Base-by-base conservation (phyloP, 2,113 vertebrate genomes). In the Dinomys branickii region DNA sequence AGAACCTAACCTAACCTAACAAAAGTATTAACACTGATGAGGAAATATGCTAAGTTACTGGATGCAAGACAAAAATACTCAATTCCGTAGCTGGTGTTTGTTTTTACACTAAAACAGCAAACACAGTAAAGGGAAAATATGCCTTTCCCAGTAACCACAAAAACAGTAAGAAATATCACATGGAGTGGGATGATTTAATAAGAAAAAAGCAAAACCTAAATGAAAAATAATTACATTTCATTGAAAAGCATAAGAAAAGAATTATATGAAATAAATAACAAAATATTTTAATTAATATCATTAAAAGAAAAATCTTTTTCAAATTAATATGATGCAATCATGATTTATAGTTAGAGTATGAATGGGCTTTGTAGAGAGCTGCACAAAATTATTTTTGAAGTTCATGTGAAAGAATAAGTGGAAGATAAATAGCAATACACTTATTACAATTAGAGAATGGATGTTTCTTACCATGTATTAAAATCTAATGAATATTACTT, bases 381-480 rank as follows among this genome's bases (percentile, higher is more conserved):
- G 5, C 87, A 54, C n/a, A 84, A 83, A 73, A 80, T 88, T 92
- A 80, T 59, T 52, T 52, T 80, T 89, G 59, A 90, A 87, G 20
- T 69, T 77, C 28, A 17, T 6, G 3, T 54, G 20, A 50, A 54
- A 87, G 35, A 38, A 3, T 87, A 71, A 54, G 75, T 87, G 38
- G 16, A 77, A 30, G 8, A 67, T 26, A 75, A 65, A 52, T 58
- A 0, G 1, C 41, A 78, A n/a, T n/a, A 6, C 33, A 71, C 6
- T 30, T 77, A 80, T 1, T 83, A 78, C 78, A 41, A 12, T 81
- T 5, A 13, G 26, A 47, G 0, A 28, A 1, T 67, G 1, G 12
- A 20, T 12, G 30, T 67, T 67, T 81, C 17, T 94, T 85, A 86
- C 7, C 5, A 59, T 7, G 26, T 61, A 30, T 67, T 75, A 59